A percentile compares a stretch with the other conserved stretches of the same genome.
phyloP scores from a whole-genome alignment of 2,888 invertebrate genomes.

The Ochropleura plecta region DNA sequence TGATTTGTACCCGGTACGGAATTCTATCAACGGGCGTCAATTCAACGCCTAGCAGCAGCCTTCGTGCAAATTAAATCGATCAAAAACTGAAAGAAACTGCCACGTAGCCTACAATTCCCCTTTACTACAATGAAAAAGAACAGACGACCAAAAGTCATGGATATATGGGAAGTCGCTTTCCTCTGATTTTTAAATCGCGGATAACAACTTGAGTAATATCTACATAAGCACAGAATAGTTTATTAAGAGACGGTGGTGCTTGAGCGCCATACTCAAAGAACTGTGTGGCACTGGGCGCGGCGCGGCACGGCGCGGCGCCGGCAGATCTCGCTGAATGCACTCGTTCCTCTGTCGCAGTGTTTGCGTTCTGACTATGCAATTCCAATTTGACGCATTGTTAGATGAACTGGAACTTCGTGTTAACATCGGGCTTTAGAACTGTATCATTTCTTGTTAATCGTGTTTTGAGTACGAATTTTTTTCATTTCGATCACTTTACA shows the following conservation, averaged over 20 bases:
- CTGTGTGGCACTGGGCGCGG: conserved; percentile 31
- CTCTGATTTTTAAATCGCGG: not conserved
- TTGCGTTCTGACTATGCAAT: conserved; percentile 78
- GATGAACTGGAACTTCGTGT: conserved; percentile 64
- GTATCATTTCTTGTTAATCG: conserved; percentile 38
- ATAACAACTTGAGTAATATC: conserved; percentile 9
- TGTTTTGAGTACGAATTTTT: conserved; percentile 12
- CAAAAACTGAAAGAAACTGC: conserved; percentile 71
- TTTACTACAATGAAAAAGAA: conserved; percentile 30
- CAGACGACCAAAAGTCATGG: conserved; percentile 1
- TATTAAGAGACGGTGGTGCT: conserved; percentile 29
- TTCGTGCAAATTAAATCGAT: conserved; percentile 76
- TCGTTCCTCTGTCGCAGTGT: conserved; percentile 71
- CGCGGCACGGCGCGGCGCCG: conserved; percentile 9
- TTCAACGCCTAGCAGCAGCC: conserved; percentile 75
- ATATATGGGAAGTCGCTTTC: conserved; percentile 16
- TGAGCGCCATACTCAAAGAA: conserved; percentile 61
- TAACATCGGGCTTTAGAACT: conserved; percentile 40
- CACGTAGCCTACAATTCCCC: conserved; percentile 43
- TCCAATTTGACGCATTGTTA: conserved; percentile 77
- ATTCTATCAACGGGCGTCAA: conserved; percentile 83
- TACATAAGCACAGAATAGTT: conserved; percentile 20
- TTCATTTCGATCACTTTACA: not conserved
- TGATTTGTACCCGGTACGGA: conserved; percentile 85
- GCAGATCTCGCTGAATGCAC: conserved; percentile 72